A percentile compares a stretch with the other conserved stretches of the same genome.
These are phyloP conservation scores for Cirrhinus mrigala DNA, from an alignment of 2,797 vertebrate species.

Conservation along the genomic window DNA sequence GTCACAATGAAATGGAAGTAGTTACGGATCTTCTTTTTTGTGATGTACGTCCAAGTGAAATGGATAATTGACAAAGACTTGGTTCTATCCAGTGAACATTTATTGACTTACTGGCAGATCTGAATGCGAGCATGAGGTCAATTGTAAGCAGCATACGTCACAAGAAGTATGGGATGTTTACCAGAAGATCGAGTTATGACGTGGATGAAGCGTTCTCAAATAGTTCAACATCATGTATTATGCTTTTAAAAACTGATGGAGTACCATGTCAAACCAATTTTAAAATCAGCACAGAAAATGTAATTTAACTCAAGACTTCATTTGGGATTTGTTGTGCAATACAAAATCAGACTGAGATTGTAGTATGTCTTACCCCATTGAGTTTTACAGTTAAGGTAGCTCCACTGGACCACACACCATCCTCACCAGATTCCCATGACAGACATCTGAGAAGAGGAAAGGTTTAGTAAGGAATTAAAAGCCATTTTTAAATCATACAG, in stretches of 20 bases:
- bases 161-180: background rate
- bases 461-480: background rate
- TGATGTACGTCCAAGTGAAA: background rate
- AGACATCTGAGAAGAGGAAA: slow-evolving; percentile 71
- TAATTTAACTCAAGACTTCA: background rate
- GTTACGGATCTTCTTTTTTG: background rate
- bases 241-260: background rate
- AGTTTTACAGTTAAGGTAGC: slow-evolving; percentile 72
- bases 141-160: background rate
- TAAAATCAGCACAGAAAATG: background rate
- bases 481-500: background rate
- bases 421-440: slow-evolving; percentile 81
- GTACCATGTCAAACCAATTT: background rate
- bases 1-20: background rate
- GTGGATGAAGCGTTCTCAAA: background rate
- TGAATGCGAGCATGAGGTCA: background rate
- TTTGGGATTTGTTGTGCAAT: background rate
- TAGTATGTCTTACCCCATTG: slow-evolving; percentile 65
- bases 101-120: background rate
- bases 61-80: background rate
- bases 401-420: slow-evolving; percentile 72
- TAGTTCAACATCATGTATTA: background rate
- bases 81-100: background rate
- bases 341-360: background rate
- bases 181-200: background rate